Evolutionary conservation across 2,113 vertebrate species (phyloP), one percentile per base, ranked within the genome.

Genomic region (Centropristis striata): DNA sequence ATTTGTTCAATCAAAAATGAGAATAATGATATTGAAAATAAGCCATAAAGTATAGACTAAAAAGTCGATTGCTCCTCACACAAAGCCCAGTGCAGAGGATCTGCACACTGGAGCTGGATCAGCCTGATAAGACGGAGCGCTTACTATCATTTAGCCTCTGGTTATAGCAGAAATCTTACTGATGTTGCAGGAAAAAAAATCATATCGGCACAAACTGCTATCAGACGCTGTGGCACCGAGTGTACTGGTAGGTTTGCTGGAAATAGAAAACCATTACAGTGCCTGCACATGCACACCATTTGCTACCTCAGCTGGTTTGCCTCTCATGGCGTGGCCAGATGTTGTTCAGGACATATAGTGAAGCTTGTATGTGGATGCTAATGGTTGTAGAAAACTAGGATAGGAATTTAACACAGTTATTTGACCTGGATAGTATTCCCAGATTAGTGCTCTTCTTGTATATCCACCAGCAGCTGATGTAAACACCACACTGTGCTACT

Each of bases 341-440:
- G 13, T 16, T 20, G 5, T n/a, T 32, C n/a, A 49, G 39, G 42
- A 13, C 20, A 7, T 25, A 6, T 10, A 14, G 14, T 25, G 25
- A 47, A 12, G 39, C 51, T 21, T 8, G 28, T 59, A 5, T 71
- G 32, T 2, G 27, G 32, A 10, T 23, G 49, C 28, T 37, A 71
- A 49, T 39, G 8, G 39, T 39, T 57, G 7, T 5, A 20, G 4
- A 14, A 23, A 63, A n/a, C 13, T 5, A 41, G 4, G 36, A 36
- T 8, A n/a, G 8, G 8, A 54, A 23, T 54, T 37, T 39, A 72
- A 46, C n/a, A 23, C 59, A 4, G 28, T 69, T 53, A 54, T 71
- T 58, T 73, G 74, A 78, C 44, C 75, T 21, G 27, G 57, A 49
- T 57, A 21, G 7, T 49, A 68, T 70, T 71, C 70, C 55, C 70